Evolutionary conservation across 35 echinoderm and acorn worm species (phyloP).

Genomic region (Ophioderma brevispina): DNA sequence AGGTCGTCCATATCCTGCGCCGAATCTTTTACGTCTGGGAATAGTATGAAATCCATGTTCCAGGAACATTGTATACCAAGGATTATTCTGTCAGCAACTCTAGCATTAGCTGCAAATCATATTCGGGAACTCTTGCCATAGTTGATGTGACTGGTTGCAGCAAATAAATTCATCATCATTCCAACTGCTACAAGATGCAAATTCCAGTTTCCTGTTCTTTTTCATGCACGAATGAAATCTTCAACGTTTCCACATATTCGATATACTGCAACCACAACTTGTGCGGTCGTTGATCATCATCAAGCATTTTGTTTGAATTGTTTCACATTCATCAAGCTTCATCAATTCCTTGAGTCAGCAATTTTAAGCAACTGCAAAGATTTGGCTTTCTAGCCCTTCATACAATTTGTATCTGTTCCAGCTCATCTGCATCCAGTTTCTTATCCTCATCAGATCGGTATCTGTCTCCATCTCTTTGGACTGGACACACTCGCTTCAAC

Average conservation of each 20-base stretch:
- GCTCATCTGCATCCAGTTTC: slow-evolving; percentile 2
- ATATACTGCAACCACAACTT: slow-evolving; percentile 24
- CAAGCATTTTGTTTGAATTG: not conserved
- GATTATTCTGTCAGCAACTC: slow-evolving; percentile 21
- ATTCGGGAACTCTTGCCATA: slow-evolving; percentile 44
- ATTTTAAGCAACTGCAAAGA: not conserved
- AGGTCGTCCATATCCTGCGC: no score
- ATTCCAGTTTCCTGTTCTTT: slow-evolving; percentile 45
- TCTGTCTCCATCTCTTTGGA: slow-evolving; percentile 4
- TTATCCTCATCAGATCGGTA: not conserved
- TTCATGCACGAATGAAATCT: slow-evolving; percentile 18
- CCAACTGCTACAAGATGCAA: slow-evolving; percentile 40
- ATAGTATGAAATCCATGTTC: no score
- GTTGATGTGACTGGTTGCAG: slow-evolving; percentile 53
- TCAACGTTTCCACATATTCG: slow-evolving; percentile 22
- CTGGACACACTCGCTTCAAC: no score
- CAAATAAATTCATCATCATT: slow-evolving; percentile 38
- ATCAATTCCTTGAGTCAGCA: slow-evolving; percentile 35
- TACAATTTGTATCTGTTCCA: slow-evolving; percentile 41
- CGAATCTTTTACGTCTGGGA: not conserved
- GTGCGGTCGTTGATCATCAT: not conserved
- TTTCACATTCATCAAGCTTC: slow-evolving; percentile 18
- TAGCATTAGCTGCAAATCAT: slow-evolving; percentile 56
- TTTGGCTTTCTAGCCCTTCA: slow-evolving; percentile 16
- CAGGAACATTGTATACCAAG: not conserved